Evolutionary conservation across 2,797 vertebrate species (phyloP), one percentile per base, ranked within the genome.

Genomic region (Centropyge bicolor): DNA sequence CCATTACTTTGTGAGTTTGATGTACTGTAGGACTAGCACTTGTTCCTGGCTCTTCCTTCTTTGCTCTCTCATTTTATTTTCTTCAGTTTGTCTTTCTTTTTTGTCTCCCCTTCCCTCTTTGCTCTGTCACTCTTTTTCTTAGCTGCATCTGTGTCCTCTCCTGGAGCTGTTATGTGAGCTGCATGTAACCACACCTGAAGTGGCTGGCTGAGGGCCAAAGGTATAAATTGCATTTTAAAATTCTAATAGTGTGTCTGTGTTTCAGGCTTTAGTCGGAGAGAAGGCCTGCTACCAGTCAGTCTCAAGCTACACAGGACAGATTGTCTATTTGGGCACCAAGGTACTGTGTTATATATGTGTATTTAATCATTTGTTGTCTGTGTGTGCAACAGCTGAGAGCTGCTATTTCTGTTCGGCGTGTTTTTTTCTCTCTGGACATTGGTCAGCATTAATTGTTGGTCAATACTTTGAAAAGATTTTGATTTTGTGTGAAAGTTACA

Each of bases 251-350:
- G 55, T 75, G 11, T 70, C 3, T 84, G 38, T 86, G 14, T 88
- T 88, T 3, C 83, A 99, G 98, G 98, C 98, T 22, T 80, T 99
- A 76, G 98, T 99, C 27, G 98, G 98, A 89, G 98, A 99, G 82
- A 99, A 97, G 84, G 98, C 98, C 67, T 99, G 98, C 79, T 99
- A 99, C 74, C 98, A 99, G 88, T 98, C 98, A 8, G 97, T 99
- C 70, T 98, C 97, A 59, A 97, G 96, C 91, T 96, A 96, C 35
- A 95, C 95, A 22, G 97, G 97, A 46, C 98, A 99, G 90, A 96
- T 99, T 40, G 95, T 99, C 86, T 98, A 97, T 89, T 93, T 99
- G 84, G 98, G 98, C 84, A 99, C 97, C 17, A 99, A 99, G 95
- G 98, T 99, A 96, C 14, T n/a, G 19, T 63, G 59, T 71, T 31